Conservation (phyloP, 2,888 invertebrate species). For the Punctoribates punctum region DNA sequence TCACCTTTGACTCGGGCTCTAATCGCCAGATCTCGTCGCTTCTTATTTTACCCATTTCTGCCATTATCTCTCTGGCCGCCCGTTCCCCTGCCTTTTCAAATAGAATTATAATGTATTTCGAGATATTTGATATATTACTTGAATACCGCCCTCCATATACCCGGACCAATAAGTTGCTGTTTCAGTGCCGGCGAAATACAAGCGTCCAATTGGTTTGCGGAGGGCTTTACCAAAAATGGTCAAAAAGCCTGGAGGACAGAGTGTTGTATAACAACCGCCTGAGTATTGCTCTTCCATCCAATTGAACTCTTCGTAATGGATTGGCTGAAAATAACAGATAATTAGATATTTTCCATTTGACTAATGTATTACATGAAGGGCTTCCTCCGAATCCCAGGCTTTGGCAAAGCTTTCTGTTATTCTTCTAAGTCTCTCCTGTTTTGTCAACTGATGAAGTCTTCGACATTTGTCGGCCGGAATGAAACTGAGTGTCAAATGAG, state of each 20-base stretch:
- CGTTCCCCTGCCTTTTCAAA: constrained; percentile 48
- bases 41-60: background rate
- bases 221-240: constrained; percentile 52
- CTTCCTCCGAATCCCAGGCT: constrained; percentile 50
- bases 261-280: constrained; percentile 53
- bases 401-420: constrained; percentile 50
- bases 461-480: constrained; percentile 51
- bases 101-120: background rate
- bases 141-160: constrained; percentile 50
- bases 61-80: constrained; percentile 50
- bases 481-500: constrained; percentile 49
- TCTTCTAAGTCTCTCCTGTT: constrained; percentile 50
- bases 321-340: constrained; percentile 40
- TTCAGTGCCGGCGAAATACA: constrained; percentile 50
- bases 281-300: constrained; percentile 53
- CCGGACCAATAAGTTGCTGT: constrained; percentile 50
- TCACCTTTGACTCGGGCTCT: constrained; percentile 15
- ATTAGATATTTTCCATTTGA: background rate
- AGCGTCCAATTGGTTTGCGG: constrained; percentile 51
- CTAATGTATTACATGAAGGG: constrained; percentile 49
- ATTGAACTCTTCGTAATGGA: constrained; percentile 51
- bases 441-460: constrained; percentile 46
- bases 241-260: constrained; percentile 53
- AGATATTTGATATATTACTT: background rate
- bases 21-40: constrained; percentile 10